phyloP scores from a whole-genome alignment of 2,888 invertebrate species.

The Cantharis nigra region DNA sequence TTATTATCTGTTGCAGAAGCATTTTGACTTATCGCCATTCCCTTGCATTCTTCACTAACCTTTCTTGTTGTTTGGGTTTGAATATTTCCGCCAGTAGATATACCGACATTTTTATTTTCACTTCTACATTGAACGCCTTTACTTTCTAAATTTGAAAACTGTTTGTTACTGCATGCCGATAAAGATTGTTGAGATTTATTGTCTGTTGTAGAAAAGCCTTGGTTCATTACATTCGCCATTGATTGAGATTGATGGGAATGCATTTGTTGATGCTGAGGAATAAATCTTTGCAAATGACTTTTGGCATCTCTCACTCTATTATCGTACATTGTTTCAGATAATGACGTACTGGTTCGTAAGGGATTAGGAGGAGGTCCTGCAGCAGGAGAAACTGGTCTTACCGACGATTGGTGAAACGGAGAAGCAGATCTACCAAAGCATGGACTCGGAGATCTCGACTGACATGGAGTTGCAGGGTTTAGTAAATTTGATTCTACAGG shows the following conservation, averaged over 20 bases:
- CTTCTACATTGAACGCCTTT: not conserved
- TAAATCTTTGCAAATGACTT: slow-evolving; percentile 13
- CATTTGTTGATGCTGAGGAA: slow-evolving; percentile 15
- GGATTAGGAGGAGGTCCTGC: slow-evolving; percentile 73
- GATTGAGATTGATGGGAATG: not conserved
- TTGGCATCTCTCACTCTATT: slow-evolving; percentile 11
- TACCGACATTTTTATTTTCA: not conserved
- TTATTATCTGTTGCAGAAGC: not conserved
- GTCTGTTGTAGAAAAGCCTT: not conserved
- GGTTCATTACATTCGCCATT: not conserved
- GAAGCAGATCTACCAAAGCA: slow-evolving; percentile 53
- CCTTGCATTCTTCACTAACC: not conserved
- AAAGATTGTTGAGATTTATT: not conserved
- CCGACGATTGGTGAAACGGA: slow-evolving; percentile 45
- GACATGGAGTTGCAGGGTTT: slow-evolving; percentile 64
- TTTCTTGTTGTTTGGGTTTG: no score
- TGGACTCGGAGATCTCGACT: slow-evolving; percentile 69
- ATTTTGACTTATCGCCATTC: not conserved
- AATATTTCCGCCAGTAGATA: no score
- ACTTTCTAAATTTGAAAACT: not conserved
- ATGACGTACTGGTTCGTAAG: slow-evolving; percentile 40
- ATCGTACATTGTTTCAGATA: slow-evolving; percentile 5
- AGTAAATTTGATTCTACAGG: slow-evolving; percentile 65
- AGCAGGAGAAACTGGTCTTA: slow-evolving; percentile 70
- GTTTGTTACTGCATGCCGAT: not conserved